Conservation (phyloP, 2,113 vertebrate genomes). For the mouse (Mus musculus) region GRCm39 chr1:86492001-86492500, state of each 20-base stretch:
- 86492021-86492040: neutral
- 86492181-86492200: neutral
- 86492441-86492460: neutral
- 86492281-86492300: neutral
- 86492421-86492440: neutral
- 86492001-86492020: neutral
- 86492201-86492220: neutral
- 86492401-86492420: neutral
- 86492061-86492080: neutral
- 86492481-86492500: neutral
- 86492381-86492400: neutral
- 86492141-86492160: neutral
- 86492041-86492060: neutral
- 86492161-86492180: neutral
- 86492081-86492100: neutral
- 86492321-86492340: neutral
- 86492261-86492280: neutral
- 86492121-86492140: neutral
- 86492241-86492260: neutral
- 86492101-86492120: neutral
- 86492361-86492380: neutral
- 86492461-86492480: neutral
- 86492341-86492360: too few relatives aligned
- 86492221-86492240: neutral
- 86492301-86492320: neutral